Conservation (phyloP, 2,113 vertebrate genomes). For the Mormoops blainvillei region DNA sequence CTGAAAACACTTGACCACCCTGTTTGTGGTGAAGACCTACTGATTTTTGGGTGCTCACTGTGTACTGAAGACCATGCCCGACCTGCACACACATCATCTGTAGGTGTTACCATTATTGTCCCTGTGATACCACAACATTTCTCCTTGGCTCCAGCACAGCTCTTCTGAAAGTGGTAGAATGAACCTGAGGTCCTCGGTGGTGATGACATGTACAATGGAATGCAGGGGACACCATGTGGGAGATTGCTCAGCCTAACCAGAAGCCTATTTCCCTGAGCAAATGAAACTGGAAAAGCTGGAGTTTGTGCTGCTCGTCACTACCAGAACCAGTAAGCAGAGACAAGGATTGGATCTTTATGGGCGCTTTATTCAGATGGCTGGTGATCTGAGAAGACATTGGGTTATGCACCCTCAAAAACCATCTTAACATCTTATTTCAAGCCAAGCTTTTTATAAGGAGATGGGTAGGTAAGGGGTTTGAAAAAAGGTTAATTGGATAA, state of each 20-base stretch:
- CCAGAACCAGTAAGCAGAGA: no score
- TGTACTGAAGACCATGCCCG: neutral
- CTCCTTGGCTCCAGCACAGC: neutral
- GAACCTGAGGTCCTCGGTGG: neutral
- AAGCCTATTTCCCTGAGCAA: neutral
- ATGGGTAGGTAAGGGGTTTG: no score
- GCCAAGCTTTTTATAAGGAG: no score
- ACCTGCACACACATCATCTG: neutral
- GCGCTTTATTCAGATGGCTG: no score
- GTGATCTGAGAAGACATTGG: no score
- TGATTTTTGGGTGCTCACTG: neutral
- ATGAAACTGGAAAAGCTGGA: no score
- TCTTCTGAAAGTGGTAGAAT: neutral
- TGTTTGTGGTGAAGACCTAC: neutral
- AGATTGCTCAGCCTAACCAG: neutral
- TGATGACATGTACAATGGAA: neutral
- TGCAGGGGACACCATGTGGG: neutral
- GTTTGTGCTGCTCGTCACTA: no score
- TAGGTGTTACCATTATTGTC: neutral
- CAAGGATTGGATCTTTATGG: no score
- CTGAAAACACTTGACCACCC: neutral
- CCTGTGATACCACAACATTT: neutral
- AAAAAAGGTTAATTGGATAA: no score
- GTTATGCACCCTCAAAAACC: no score
- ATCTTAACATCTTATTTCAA: no score